Base-by-base conservation (phyloP, 2,888 invertebrate genomes). In the Argyresthia goedartella region DNA sequence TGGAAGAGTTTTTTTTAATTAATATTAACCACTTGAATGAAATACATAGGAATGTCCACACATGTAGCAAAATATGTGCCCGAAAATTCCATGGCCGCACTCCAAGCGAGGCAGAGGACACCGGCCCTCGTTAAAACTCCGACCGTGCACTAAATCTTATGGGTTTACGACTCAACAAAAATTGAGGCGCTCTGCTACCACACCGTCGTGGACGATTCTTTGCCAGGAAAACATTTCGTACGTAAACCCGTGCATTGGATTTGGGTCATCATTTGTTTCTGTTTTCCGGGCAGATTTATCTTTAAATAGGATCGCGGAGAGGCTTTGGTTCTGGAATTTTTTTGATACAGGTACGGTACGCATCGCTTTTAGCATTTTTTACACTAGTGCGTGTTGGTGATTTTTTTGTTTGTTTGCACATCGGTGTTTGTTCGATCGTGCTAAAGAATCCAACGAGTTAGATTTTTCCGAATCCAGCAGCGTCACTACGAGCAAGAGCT, bases 121-220 rank as follows among this genome's bases (percentile, higher is more conserved):
- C 64, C 57, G 69, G 68, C 63, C 69, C 73, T 80, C 80, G 81
- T 80, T 81, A 79, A 80, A 81, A 80, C 76, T 78, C 71, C 63
- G 71, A 67, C 71, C 77, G 71, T 75, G 73, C 79, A 73, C 67
- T 82, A 81, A 81, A 81, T 81, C 81, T 81, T 81, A 66, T 61
- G 71, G 76, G 74, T 81, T 81, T 81, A 81, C 76, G 81, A 74
- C 75, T 76, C 68, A 69, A 76, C 78, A 80, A 79, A 80, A 81
- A 78, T 79, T 77, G 76, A 49, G 34, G 49, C 49, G 75, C 71
- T 62, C 64, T 59, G 62, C 58, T 59, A 56, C 63, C 63, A 56
- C 57, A 56, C 61, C 57, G 14, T 4, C 25, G 25, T 25, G 16
- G 49, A 49, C 41, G 33, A 9, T 49, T 49, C 49, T 15, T 42